A percentile compares a stretch with the other conserved stretches of the same genome.
Evolutionary conservation across 2,797 vertebrate species (phyloP).

Genomic region (Coilia nasus): DNA sequence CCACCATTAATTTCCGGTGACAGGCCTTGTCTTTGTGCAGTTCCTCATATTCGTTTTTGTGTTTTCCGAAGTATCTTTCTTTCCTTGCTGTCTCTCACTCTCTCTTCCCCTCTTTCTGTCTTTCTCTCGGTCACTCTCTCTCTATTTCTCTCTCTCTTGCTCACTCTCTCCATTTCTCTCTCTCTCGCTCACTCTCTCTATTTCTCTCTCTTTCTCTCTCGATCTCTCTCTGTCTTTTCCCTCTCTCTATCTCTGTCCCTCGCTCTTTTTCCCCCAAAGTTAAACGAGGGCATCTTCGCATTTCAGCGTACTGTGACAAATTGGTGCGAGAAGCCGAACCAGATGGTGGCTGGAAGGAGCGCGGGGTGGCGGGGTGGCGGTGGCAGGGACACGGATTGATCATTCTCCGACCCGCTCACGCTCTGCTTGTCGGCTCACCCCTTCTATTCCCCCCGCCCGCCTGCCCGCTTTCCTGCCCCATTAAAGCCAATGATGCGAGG

Average conservation of each 20-base stretch:
- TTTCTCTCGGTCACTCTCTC: constrained; percentile 37
- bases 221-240: constrained; percentile 18
- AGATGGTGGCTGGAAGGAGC: constrained; percentile 68
- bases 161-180: constrained; percentile 11
- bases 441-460: not conserved
- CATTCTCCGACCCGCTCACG: constrained; percentile 58
- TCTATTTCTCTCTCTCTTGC: constrained; percentile 33
- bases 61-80: constrained; percentile 26
- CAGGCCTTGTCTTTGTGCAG: not conserved
- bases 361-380: constrained; percentile 63
- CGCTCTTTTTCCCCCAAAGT: constrained; percentile 51
- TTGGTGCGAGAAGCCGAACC: constrained; percentile 64
- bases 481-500: constrained; percentile 72
- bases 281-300: constrained; percentile 64
- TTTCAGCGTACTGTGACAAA: constrained; percentile 69
- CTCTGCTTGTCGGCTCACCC: constrained; percentile 59
- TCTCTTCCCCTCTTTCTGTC: not conserved
- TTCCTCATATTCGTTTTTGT: not conserved
- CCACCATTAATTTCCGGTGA: not conserved
- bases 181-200: not conserved
- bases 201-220: not conserved
- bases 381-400: constrained; percentile 66
- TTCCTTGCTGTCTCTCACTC: not conserved
- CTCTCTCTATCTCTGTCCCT: constrained; percentile 28
- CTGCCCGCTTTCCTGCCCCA: constrained; percentile 55